Conservation (phyloP, 2,888 invertebrate species). For the Apantesis nais region DNA sequence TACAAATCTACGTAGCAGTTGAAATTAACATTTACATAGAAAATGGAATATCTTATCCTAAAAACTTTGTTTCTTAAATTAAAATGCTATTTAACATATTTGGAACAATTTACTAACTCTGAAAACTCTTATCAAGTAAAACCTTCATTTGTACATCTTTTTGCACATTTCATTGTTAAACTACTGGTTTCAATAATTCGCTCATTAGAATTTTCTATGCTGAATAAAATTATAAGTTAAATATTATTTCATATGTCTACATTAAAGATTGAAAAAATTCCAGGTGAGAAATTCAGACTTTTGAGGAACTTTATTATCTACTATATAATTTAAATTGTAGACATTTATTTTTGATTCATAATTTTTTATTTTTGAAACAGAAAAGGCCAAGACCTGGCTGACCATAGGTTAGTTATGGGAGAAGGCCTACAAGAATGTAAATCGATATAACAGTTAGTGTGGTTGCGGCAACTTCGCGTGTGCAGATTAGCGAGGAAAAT, state of each 20-base stretch:
- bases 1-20: neutral
- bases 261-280: neutral
- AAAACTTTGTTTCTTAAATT: too few species aligned
- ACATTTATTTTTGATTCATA: too few species aligned
- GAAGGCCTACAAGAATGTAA: neutral
- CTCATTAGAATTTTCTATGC: neutral
- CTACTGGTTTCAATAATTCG: neutral
- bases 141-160: neutral
- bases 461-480: neutral
- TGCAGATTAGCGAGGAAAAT: neutral
- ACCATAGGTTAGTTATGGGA: neutral
- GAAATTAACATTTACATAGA: neutral
- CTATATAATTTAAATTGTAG: too few species aligned
- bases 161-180: neutral
- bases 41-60: neutral
- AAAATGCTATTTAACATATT: neutral
- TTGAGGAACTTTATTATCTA: neutral
- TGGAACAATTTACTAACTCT: neutral
- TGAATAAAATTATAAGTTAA: neutral
- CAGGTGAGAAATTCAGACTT: neutral
- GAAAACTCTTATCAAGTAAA: neutral
- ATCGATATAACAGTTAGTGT: neutral
- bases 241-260: neutral
- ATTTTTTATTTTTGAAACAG: too few species aligned
- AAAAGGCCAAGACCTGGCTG: too few species aligned